Conservation (phyloP, 2,888 invertebrate genomes). For the Dryobota labecula region DNA sequence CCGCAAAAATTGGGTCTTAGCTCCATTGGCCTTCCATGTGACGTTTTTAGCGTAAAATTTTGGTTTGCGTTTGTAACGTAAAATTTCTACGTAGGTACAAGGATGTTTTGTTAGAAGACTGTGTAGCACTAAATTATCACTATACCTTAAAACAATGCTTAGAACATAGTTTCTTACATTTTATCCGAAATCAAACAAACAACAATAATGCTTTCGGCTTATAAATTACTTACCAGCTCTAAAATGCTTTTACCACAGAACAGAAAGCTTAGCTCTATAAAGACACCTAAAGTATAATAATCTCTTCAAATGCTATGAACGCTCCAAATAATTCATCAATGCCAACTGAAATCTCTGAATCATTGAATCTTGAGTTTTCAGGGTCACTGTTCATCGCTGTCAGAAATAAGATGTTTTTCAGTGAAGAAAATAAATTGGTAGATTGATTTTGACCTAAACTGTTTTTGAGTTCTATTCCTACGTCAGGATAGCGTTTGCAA, state of each 20-base stretch:
- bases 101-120: too few relatives aligned
- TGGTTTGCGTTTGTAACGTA: too few relatives aligned
- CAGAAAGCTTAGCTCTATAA: constrained; percentile 30
- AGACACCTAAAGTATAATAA: constrained; percentile 14
- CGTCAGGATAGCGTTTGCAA: not conserved
- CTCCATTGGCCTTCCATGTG: too few relatives aligned
- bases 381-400: constrained; percentile 18
- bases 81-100: too few relatives aligned
- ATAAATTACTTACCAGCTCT: constrained; percentile 6
- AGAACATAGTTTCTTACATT: not conserved
- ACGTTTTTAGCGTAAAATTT: too few relatives aligned
- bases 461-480: not conserved
- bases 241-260: constrained; percentile 11
- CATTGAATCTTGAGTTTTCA: constrained; percentile 36
- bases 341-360: constrained; percentile 37
- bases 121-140: not conserved
- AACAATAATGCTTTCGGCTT: not conserved
- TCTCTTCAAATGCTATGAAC: constrained; percentile 31
- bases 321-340: constrained; percentile 45
- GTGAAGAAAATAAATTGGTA: constrained; percentile 17
- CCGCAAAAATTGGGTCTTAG: too few relatives aligned
- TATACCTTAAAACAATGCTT: not conserved
- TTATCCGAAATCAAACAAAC: not conserved
- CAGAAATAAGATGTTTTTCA: constrained; percentile 45
- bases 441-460: not conserved